Evolutionary conservation across 2,113 vertebrate genomes (phyloP), one percentile per base, ranked within the genome.

Genomic region (Triplophysa rosa): DNA sequence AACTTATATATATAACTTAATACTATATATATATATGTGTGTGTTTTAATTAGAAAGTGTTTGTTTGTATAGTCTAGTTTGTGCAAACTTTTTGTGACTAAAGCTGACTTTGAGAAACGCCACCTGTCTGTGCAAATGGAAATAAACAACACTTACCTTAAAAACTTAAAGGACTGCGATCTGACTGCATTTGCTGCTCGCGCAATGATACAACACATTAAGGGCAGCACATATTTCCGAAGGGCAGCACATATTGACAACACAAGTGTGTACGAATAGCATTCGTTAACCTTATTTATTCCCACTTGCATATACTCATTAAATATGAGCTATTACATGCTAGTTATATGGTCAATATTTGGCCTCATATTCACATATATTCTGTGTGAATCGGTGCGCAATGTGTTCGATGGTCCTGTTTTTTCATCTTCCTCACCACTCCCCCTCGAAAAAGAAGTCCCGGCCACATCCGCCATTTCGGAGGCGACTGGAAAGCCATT

Each of bases 401-500:
- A n/a, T 26, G 12, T 63, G 1, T 63, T 9, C 2, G 1, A 8
- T 29, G 81, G 92, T 70, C 80, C 93, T 93, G 92, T n/a, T 90
- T 92, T 90, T 76, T 84, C n/a, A 71, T 37, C 54, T 61, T 65
- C 16, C 45, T 2, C 21, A 11, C 40, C 42, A 42, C 29, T 61
- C 66, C 74, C 49, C 42, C 13, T 49, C 78, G 1, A 24, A 69
- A 84, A 91, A 90, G 9, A 29, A 90, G 91, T 90, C 81, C 91
- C 89, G 82, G 80, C 81, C 86, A 66, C 68, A 64, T 83, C 89
- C 93, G 90, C 93, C 93, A 94, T 93, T 93, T 93, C 90, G 83
- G 83, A 86, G 23, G 78, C 21, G 71, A 13, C 6, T 49, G 5
- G 13, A 77, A 72, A 59, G 63, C 80, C 85, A 84, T 92, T 90